phyloP scores from a whole-genome alignment of 2,113 vertebrate genomes.

The Oophaga pumilio region DNA sequence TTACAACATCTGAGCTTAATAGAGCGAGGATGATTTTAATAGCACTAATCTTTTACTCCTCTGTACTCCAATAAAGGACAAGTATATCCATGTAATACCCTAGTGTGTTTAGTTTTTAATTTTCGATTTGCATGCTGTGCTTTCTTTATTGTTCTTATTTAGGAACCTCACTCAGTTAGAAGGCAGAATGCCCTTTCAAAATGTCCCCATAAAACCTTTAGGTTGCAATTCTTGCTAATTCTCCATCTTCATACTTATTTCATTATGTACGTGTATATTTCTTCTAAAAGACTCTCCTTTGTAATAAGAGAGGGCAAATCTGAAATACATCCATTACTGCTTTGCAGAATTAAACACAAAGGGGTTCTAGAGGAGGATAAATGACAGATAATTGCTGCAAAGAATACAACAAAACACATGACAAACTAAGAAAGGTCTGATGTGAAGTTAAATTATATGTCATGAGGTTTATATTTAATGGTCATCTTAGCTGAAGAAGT shows the following conservation, averaged over 20 bases:
- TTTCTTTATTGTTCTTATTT: slow-evolving; percentile 25
- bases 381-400: slow-evolving; percentile 38
- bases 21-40: slow-evolving; percentile 37
- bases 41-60: background rate
- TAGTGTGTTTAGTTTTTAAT: slow-evolving; percentile 3
- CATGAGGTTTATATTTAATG: slow-evolving; percentile 53
- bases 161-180: slow-evolving; percentile 6
- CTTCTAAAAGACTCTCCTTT: slow-evolving; percentile 49
- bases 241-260: slow-evolving; percentile 38
- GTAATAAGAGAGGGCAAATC: slow-evolving; percentile 29
- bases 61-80: slow-evolving; percentile 17
- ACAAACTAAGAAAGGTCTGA: no score
- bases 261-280: background rate
- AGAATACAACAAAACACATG: slow-evolving; percentile 57
- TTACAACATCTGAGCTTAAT: slow-evolving; percentile 26
- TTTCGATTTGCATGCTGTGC: background rate
- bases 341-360: slow-evolving; percentile 54
- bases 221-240: slow-evolving; percentile 1
- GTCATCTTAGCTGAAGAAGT: slow-evolving; percentile 7
- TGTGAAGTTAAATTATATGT: background rate
- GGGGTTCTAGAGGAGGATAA: slow-evolving; percentile 39
- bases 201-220: slow-evolving; percentile 33
- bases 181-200: slow-evolving; percentile 32
- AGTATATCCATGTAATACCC: background rate
- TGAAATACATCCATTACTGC: slow-evolving; percentile 45